Evolutionary conservation across 2,888 invertebrate genomes (phyloP), one percentile per base, ranked within the genome.

Genomic region (Idaea aversata): DNA sequence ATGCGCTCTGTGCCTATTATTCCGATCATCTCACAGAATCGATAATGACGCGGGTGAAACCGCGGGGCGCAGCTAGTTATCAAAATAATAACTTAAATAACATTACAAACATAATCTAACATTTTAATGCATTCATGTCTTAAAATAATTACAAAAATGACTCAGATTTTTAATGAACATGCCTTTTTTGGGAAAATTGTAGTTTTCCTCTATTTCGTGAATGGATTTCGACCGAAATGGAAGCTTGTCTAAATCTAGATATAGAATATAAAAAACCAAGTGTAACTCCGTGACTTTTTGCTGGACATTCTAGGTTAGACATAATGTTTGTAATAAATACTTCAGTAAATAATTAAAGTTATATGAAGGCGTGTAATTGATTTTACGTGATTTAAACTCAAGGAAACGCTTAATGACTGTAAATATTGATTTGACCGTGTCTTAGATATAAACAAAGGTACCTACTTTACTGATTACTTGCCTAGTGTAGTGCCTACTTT

Each of bases 131-230:
- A 25, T 25, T 25, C 25, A 25, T 47, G 47, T 47, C 13, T 47
- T 47, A 47, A 47, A 47, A 13, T 47, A 13, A 25, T 25, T 47
- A 13, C 6, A 13, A 47, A 47, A 5, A 47, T 47, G 7, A 47
- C 47, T 47, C 4, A 47, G 47, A 7, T 47, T 47, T 47, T 47
- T 47, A 47, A 47, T 10, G 47, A 47, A 57, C 36, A 59, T n/a
- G 35, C 62, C 65, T 63, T 69, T 65, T 69, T 63, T 38, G 66
- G 10, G n/a, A 15, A 66, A 65, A 68, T 64, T 61, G 58, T 16
- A 59, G 61, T 63, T 63, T 61, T 16, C 61, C 63, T 61, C 36
- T 57, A 66, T 47, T 47, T 47, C 47, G 47, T 47, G 47, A 47
- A 47, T 47, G 47, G 7, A 47, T 47, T 47, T 47, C 47, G 47